Percentiles rank a stretch among this genome's conserved stretches.
Conservation (phyloP, 2,113 vertebrate species). For the Aramus guarauna region DNA sequence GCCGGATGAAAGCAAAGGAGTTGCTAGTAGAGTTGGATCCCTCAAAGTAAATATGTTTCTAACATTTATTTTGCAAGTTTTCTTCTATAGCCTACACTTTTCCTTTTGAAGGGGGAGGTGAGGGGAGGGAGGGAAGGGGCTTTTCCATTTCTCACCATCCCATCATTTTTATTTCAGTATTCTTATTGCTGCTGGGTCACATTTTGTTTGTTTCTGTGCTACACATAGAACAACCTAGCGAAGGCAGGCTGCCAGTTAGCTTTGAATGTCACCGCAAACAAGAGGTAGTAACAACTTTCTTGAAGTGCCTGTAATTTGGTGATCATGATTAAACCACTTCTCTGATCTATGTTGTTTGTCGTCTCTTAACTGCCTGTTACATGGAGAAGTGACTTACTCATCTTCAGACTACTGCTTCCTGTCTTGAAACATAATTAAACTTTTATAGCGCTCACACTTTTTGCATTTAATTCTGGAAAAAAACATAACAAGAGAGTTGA, state of each 20-base stretch:
- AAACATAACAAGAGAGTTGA: not conserved
- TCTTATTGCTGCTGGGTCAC: slow-evolving; percentile 79
- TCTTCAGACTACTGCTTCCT: slow-evolving; percentile 53
- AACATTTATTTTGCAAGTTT: slow-evolving; percentile 82
- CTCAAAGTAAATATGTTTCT: slow-evolving; percentile 90
- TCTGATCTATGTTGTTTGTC: slow-evolving; percentile 63
- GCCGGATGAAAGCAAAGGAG: slow-evolving; percentile 87
- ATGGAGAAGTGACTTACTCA: slow-evolving; percentile 64
- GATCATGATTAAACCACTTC: slow-evolving; percentile 74
- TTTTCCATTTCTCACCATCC: slow-evolving; percentile 80
- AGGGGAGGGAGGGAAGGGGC: slow-evolving; percentile 72
- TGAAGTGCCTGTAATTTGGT: slow-evolving; percentile 65
- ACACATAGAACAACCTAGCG: slow-evolving; percentile 77
- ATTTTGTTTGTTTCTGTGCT: slow-evolving; percentile 79
- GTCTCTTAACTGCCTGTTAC: slow-evolving; percentile 45
- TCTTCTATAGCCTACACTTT: slow-evolving; percentile 80
- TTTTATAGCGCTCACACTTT: slow-evolving; percentile 6
- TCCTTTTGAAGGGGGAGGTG: slow-evolving; percentile 73
- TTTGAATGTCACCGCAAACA: slow-evolving; percentile 63
- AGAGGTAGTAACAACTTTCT: slow-evolving; percentile 42
- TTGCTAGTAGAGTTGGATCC: slow-evolving; percentile 89
- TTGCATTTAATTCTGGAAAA: slow-evolving; percentile 43
- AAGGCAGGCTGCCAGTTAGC: slow-evolving; percentile 71
- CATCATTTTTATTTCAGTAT: slow-evolving; percentile 77
- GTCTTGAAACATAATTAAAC: slow-evolving; percentile 35